These are phyloP conservation scores for Ateles fusciceps DNA, from an alignment of 2,797 vertebrate species.

Conservation along the genomic window DNA sequence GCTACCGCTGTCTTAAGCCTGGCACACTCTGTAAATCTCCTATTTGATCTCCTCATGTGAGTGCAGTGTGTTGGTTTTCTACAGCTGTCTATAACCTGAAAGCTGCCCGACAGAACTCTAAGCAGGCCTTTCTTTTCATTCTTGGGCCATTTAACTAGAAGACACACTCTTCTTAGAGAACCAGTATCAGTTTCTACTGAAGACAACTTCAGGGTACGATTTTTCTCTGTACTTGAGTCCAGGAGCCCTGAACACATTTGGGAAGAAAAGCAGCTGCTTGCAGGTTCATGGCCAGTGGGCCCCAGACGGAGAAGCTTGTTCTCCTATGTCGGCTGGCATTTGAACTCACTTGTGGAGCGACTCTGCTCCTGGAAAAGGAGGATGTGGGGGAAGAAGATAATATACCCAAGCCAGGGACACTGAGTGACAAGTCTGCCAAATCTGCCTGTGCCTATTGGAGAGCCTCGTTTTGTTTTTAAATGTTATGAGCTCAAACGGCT, in stretches of 20 bases:
- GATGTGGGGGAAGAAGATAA: not conserved
- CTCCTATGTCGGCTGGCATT: not conserved
- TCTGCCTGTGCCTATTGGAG: not conserved
- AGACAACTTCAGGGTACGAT: not conserved
- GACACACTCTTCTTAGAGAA: not conserved
- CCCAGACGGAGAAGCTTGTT: not conserved
- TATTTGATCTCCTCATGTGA: not conserved
- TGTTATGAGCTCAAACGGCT: not conserved
- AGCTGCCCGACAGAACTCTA: not conserved
- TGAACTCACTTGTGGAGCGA: not conserved
- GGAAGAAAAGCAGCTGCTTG: not conserved
- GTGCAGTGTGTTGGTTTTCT: not conserved
- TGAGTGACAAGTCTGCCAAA: not conserved
- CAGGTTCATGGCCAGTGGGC: not conserved
- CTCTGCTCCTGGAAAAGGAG: conserved; percentile 15
- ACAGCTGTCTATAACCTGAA: not conserved
- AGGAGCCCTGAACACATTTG: not conserved
- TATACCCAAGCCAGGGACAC: not conserved
- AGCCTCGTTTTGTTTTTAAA: not conserved
- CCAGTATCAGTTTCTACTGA: not conserved
- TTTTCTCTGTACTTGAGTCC: not conserved
- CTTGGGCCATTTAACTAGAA: not conserved
- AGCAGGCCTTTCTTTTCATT: not conserved
- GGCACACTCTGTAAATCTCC: not conserved
- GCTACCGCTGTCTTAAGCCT: not conserved